Conservation (phyloP, 2,888 invertebrate species). For the Conistra vaccinii region DNA sequence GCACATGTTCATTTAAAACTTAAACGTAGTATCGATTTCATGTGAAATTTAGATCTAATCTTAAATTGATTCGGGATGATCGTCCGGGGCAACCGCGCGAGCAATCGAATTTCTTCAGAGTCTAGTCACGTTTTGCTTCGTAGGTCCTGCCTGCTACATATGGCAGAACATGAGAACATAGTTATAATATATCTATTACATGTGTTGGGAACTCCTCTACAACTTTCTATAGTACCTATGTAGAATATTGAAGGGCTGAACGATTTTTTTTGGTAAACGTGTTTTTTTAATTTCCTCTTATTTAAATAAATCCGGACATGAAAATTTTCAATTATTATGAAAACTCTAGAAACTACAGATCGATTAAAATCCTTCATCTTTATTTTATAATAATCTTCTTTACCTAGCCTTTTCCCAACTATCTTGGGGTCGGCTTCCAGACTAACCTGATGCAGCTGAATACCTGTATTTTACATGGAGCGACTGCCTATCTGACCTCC, state of each 20-base stretch:
- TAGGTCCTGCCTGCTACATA: constrained; percentile 59
- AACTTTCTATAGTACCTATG: constrained; percentile 12
- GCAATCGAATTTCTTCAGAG: constrained; percentile 79
- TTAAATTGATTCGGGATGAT: constrained; percentile 84
- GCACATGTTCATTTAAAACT: constrained; percentile 51
- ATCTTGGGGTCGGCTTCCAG: background rate
- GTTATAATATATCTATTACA: constrained; percentile 51
- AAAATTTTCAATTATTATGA: background rate
- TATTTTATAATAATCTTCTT: no score
- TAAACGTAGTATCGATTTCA: constrained; percentile 65
- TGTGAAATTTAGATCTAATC: constrained; percentile 85
- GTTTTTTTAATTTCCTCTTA: background rate
- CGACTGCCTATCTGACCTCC: no score
- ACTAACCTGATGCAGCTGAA: background rate
- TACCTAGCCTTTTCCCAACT: no score
- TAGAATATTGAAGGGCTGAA: constrained; percentile 12
- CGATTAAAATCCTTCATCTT: background rate
- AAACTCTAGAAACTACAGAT: background rate
- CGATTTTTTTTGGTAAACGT: background rate
- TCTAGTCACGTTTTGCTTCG: constrained; percentile 79
- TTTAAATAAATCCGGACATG: background rate
- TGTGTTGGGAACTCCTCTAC: constrained; percentile 31
- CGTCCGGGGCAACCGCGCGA: constrained; percentile 74
- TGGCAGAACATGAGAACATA: constrained; percentile 48
- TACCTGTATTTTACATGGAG: no score